Percentiles rank a stretch among this genome's conserved stretches.
Evolutionary conservation across 92 coral and sea anemone species (phyloP).

Genomic region (Blastomussa wellsi): DNA sequence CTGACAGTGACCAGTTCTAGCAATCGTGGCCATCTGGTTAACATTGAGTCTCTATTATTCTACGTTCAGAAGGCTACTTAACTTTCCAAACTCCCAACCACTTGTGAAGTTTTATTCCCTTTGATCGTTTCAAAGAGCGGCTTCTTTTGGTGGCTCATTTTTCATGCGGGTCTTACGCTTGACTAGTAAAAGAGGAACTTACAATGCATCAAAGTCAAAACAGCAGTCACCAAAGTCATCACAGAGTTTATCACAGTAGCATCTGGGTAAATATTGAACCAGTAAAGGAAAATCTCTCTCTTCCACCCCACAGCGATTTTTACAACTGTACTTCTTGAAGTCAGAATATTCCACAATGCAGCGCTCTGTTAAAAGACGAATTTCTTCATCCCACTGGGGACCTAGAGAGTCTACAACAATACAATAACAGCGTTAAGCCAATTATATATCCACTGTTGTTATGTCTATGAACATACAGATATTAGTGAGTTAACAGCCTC

Average conservation of each 20-base stretch:
- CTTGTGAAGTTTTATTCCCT: too few relatives aligned
- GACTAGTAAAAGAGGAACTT: background rate
- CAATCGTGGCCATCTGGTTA: background rate
- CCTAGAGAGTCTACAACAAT: background rate
- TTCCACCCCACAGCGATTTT: constrained; percentile 10
- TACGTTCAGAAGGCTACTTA: too few relatives aligned
- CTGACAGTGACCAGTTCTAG: too few relatives aligned
- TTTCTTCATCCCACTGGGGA: constrained; percentile 10
- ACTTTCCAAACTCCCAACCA: too few relatives aligned
- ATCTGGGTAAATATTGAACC: constrained; percentile 1
- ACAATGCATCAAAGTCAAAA: constrained; percentile 50
- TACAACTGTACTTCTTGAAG: constrained; percentile 6
- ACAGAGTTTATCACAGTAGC: constrained; percentile 50
- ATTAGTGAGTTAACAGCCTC: too few relatives aligned
- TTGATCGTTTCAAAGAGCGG: too few relatives aligned
- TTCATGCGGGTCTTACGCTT: too few relatives aligned
- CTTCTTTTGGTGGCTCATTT: too few relatives aligned
- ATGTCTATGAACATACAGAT: too few relatives aligned
- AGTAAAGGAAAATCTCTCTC: background rate
- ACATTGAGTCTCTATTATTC: background rate
- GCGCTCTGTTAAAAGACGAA: background rate
- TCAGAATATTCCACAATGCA: background rate
- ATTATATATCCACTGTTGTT: too few relatives aligned
- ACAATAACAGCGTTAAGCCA: background rate
- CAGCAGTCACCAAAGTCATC: constrained; percentile 42